phyloP scores from a whole-genome alignment of 1,140 invertebrate species.

The Glossosoma conforme region DNA sequence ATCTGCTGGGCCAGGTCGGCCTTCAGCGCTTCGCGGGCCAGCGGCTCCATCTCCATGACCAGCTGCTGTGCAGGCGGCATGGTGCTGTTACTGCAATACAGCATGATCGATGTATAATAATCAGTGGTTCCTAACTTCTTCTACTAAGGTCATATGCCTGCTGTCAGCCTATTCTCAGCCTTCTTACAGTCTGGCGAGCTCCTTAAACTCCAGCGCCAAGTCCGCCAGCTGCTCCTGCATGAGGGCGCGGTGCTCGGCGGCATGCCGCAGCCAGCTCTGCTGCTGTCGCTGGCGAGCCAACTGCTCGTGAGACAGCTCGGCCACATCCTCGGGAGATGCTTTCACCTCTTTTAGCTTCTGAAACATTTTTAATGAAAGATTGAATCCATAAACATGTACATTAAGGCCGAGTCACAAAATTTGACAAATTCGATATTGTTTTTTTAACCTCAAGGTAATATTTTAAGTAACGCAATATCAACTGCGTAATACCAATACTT shows the following conservation, averaged over 20 bases:
- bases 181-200: constrained; percentile 39
- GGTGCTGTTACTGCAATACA: constrained; percentile 49
- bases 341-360: constrained; percentile 39
- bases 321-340: constrained; percentile 40
- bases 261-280: constrained; percentile 43
- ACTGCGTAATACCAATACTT: too few species aligned
- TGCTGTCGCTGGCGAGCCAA: constrained; percentile 45
- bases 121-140: too few species aligned
- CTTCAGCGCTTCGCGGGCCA: constrained; percentile 58
- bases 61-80: constrained; percentile 57
- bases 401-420: too few species aligned
- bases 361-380: too few species aligned
- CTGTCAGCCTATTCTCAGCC: not conserved
- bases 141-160: too few species aligned
- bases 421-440: too few species aligned
- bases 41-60: constrained; percentile 58
- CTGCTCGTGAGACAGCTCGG: constrained; percentile 45
- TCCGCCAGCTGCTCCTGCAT: constrained; percentile 40
- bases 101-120: too few species aligned
- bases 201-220: constrained; percentile 39
- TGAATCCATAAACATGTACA: too few species aligned
- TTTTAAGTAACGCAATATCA: too few species aligned
- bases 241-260: constrained; percentile 42
- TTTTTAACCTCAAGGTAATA: too few species aligned
- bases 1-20: constrained; percentile 54